Percentiles rank a stretch among this genome's conserved stretches.
These are phyloP conservation scores for Lepilemur septentrionalis DNA, from an alignment of 2,797 vertebrate genomes.

Conservation along the genomic window DNA sequence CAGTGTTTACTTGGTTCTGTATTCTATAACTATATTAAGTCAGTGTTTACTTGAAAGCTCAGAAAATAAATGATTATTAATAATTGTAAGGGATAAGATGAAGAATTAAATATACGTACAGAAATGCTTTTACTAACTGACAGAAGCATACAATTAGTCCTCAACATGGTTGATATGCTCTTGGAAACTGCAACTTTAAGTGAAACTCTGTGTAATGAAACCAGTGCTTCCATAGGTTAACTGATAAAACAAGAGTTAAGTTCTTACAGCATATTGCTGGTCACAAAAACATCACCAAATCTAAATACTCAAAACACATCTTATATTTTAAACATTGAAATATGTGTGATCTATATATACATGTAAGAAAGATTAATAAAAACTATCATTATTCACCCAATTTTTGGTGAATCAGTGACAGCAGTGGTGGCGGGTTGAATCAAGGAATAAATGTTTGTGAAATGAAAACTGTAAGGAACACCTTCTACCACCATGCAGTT, in stretches of 20 bases:
- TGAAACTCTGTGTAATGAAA: not conserved
- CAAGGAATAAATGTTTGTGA: not conserved
- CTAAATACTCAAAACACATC: not conserved
- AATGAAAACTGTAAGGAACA: not conserved
- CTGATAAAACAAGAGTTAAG: not conserved
- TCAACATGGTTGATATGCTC: not conserved
- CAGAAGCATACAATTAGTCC: not conserved
- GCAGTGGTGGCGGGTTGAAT: not conserved
- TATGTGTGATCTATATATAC: not conserved
- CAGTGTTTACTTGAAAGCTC: not conserved
- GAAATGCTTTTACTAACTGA: not conserved
- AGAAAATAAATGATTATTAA: not conserved
- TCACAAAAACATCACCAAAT: not conserved
- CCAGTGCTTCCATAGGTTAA: not conserved
- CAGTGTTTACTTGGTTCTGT: not conserved
- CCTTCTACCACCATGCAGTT: not conserved
- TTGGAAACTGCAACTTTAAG: not conserved
- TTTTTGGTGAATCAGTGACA: not conserved
- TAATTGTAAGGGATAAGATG: not conserved
- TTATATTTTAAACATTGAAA: not conserved
- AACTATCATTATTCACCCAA: not conserved
- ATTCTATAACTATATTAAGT: not conserved
- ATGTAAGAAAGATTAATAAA: not conserved
- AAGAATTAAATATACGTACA: not conserved
- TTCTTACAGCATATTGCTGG: not conserved